phyloP scores from a whole-genome alignment of 2,888 invertebrate genomes.

The Drosophila pseudotalamancana region DNA sequence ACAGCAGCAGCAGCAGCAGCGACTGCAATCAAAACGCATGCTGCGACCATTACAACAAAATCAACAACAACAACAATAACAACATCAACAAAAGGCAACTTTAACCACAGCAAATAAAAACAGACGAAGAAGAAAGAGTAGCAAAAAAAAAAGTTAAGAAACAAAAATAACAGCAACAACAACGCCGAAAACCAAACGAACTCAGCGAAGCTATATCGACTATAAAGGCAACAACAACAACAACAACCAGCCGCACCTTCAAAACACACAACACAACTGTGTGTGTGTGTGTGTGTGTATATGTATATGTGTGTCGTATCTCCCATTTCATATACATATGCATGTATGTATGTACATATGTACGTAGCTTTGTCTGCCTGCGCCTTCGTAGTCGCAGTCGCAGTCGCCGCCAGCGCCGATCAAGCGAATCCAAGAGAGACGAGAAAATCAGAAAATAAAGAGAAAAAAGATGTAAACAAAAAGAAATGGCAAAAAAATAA shows the following conservation, averaged over 20 bases:
- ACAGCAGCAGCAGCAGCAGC: conserved; percentile 29
- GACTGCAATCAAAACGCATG: conserved; percentile 78
- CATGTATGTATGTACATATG: neutral
- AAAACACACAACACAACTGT: conserved; percentile 34
- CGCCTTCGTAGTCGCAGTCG: conserved; percentile 4
- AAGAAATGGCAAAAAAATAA: conserved; percentile 7
- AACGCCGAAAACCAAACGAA: conserved; percentile 51
- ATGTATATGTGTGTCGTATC: conserved; percentile 24
- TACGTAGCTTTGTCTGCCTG: conserved; percentile 53
- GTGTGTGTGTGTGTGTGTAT: neutral
- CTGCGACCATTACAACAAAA: conserved; percentile 64
- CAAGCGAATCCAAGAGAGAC: conserved; percentile 44
- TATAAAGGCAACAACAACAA: conserved; percentile 51
- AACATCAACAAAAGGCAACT: conserved; percentile 27
- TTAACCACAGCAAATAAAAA: conserved; percentile 60
- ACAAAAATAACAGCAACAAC: conserved; percentile 32
- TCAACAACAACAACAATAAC: conserved; percentile 22
- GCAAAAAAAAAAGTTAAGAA: conserved; percentile 43
- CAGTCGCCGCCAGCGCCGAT: conserved; percentile 34
- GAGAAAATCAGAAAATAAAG: conserved; percentile 21
- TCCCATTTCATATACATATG: conserved; percentile 37
- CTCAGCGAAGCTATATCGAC: conserved; percentile 60
- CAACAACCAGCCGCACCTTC: conserved; percentile 69
- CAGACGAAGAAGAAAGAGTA: conserved; percentile 52
- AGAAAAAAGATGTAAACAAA: conserved; percentile 1